Evolutionary conservation across 2,888 invertebrate species (phyloP).

Genomic region (Ophioninae sp.): DNA sequence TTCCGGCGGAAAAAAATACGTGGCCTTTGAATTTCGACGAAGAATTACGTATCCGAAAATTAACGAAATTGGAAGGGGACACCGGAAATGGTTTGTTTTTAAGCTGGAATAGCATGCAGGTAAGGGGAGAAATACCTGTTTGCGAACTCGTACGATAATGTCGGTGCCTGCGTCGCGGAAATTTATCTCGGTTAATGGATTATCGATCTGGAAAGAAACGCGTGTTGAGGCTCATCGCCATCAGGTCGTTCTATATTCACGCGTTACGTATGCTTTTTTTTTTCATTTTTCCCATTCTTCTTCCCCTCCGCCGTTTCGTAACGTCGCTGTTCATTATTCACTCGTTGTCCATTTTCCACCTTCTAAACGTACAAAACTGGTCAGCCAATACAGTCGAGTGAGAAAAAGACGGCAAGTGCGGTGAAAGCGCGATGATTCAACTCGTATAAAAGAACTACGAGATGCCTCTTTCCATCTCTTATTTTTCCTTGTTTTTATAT

Average conservation of each 20-base stretch:
- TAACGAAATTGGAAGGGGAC: no score
- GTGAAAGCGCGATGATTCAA: not conserved
- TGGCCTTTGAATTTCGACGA: no score
- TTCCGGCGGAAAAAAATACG: no score
- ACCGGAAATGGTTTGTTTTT: no score
- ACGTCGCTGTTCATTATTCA: constrained; percentile 15
- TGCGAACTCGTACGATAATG: constrained; percentile 24
- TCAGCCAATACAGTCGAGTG: constrained; percentile 21
- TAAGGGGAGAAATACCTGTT: constrained; percentile 15
- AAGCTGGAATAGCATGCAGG: not conserved
- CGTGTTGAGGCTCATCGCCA: constrained; percentile 41
- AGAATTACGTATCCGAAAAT: no score
- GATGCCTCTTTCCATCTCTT: not conserved
- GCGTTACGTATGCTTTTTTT: constrained; percentile 30
- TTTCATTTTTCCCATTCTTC: not conserved
- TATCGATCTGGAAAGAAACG: constrained; percentile 55
- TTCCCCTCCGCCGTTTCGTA: not conserved
- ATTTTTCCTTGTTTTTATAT: not conserved
- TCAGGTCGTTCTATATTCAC: constrained; percentile 43
- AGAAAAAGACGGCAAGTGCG: not conserved
- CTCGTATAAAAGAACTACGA: not conserved
- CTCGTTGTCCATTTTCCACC: constrained; percentile 16
- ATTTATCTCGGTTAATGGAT: constrained; percentile 60
- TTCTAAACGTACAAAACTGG: constrained; percentile 18
- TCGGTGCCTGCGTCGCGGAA: constrained; percentile 41